Conservation (phyloP, 2,797 vertebrate genomes). For the Microctenopoma steveboyesi region DNA sequence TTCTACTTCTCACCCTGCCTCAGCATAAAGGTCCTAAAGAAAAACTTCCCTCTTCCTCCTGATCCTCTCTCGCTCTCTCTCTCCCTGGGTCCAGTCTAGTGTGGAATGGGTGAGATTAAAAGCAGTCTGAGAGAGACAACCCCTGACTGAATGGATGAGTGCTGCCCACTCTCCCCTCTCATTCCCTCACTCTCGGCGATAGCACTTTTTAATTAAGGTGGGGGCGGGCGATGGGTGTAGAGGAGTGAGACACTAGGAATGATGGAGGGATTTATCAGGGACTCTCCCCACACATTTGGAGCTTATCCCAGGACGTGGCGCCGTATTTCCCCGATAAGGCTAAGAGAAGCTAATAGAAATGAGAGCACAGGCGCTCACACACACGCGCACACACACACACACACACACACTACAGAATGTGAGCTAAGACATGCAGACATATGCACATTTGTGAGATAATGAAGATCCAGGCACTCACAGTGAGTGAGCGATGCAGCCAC, state of each 20-base stretch:
- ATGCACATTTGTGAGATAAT: conserved; percentile 72
- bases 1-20: neutral
- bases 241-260: conserved; percentile 59
- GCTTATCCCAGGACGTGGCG: conserved; percentile 78
- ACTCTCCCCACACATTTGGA: conserved; percentile 66
- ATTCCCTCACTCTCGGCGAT: conserved; percentile 81
- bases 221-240: conserved; percentile 12
- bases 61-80: conserved; percentile 8
- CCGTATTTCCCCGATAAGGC: conserved; percentile 75
- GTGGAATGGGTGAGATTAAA: conserved; percentile 71
- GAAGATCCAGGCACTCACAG: conserved; percentile 63
- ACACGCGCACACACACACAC: conserved; percentile 6
- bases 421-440: conserved; percentile 70
- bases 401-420: conserved; percentile 30
- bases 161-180: conserved; percentile 69
- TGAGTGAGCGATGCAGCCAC: neutral
- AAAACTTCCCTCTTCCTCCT: conserved; percentile 19
- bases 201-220: conserved; percentile 86
- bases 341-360: conserved; percentile 76
- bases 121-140: conserved; percentile 57
- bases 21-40: conserved; percentile 25
- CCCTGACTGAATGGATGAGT: conserved; percentile 78
- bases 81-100: conserved; percentile 53
- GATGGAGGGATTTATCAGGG: conserved; percentile 82
- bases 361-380: conserved; percentile 24